Percentiles rank a stretch among this genome's conserved stretches.
These are phyloP conservation scores for Anas platyrhynchos DNA, from an alignment of 2,113 vertebrate genomes.

Conservation along the genomic window DNA sequence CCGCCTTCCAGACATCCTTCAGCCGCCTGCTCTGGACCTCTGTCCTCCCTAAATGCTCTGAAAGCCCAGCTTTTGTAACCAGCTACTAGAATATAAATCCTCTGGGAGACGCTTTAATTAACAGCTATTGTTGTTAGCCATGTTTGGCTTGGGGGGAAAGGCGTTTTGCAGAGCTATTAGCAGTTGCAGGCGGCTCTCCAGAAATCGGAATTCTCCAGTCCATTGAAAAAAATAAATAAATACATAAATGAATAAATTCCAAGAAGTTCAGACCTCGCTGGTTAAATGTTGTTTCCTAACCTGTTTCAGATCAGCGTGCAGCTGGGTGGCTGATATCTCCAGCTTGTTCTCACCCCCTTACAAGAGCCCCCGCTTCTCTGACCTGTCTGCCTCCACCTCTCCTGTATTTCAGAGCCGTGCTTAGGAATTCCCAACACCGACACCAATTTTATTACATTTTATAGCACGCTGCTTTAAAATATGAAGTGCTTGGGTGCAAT, in stretches of 20 bases:
- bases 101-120: conserved; percentile 13
- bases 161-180: conserved; percentile 10
- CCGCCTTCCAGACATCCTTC: conserved; percentile 24
- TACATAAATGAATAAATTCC: not conserved
- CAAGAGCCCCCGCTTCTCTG: not conserved
- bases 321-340: not conserved
- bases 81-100: conserved; percentile 60
- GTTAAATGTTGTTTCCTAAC: not conserved
- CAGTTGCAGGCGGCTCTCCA: conserved; percentile 14
- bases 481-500: not conserved
- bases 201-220: conserved; percentile 6
- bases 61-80: conserved; percentile 16
- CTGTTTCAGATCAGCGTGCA: conserved; percentile 19
- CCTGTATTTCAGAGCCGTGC: not conserved
- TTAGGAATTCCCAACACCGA: not conserved
- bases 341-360: not conserved
- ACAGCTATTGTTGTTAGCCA: conserved; percentile 45
- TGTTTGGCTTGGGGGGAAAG: conserved; percentile 31
- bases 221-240: not conserved
- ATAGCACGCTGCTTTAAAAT: not conserved
- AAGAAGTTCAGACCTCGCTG: not conserved
- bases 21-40: not conserved
- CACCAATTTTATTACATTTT: conserved; percentile 12
- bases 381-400: not conserved
- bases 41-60: not conserved